A percentile compares a stretch with the other conserved stretches of the same genome.
These are phyloP conservation scores for Hyalella azteca DNA, from an alignment of 2,888 invertebrate species.

Conservation along the genomic window DNA sequence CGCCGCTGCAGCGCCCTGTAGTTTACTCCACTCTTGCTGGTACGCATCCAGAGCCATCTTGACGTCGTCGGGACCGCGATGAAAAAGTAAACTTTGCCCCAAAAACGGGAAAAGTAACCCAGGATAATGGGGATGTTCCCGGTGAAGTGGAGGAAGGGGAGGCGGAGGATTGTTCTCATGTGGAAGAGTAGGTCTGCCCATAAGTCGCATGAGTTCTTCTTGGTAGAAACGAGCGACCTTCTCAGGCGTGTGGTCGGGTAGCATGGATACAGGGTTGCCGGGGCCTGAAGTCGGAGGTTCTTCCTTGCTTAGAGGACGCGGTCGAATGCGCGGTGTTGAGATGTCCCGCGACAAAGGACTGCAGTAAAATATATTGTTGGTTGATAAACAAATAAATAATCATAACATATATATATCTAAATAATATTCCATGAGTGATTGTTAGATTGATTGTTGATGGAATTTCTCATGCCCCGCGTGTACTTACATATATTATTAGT, in stretches of 20 bases:
- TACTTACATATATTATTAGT: no score
- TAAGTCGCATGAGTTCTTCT: constrained; percentile 91
- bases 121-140: constrained; percentile 53
- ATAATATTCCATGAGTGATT: no score
- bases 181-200: constrained; percentile 64
- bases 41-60: constrained; percentile 88
- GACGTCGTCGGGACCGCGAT: constrained; percentile 71
- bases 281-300: neutral
- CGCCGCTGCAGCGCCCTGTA: constrained; percentile 67
- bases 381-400: neutral
- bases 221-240: constrained; percentile 94
- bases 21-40: constrained; percentile 89
- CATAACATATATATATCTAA: no score
- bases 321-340: constrained; percentile 41
- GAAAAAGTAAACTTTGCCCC: constrained; percentile 51
- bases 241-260: constrained; percentile 75
- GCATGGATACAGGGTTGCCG: neutral
- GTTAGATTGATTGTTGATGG: no score
- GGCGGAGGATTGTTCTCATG: constrained; percentile 38
- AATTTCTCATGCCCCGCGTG: no score
- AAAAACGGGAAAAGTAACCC: constrained; percentile 54
- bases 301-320: constrained; percentile 26
- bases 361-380: no score
- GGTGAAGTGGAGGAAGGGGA: constrained; percentile 43
- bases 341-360: constrained; percentile 53